Conservation (phyloP, 2,113 vertebrate species). For the Nicator chloris region DNA sequence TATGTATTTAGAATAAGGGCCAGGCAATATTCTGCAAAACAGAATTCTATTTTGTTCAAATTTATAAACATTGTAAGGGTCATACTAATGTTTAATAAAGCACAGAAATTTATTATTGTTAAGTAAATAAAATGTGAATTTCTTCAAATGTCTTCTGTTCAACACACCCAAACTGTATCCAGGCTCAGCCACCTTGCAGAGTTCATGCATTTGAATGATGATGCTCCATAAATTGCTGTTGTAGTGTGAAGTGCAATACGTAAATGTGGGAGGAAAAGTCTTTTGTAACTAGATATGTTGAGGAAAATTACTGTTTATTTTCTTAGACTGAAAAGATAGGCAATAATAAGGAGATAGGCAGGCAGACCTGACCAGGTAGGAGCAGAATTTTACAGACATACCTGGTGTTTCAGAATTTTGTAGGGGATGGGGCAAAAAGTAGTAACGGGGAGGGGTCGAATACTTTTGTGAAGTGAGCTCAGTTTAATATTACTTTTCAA, state of each 20-base stretch:
- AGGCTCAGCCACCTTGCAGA: neutral
- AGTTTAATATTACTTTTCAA: neutral
- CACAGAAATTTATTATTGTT: neutral
- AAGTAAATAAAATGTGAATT: neutral
- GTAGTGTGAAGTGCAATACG: accelerated
- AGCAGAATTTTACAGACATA: neutral
- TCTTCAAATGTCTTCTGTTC: neutral
- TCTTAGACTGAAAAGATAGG: neutral
- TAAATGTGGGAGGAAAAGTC: neutral
- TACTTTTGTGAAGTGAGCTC: neutral
- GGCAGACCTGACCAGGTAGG: neutral
- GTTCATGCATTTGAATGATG: neutral
- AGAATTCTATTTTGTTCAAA: neutral
- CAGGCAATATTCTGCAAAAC: neutral
- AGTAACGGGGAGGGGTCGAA: neutral
- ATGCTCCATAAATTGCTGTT: neutral
- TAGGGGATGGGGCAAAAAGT: neutral
- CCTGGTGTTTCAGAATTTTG: neutral
- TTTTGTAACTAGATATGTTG: neutral
- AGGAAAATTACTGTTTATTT: neutral
- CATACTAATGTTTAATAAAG: neutral
- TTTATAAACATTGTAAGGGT: neutral
- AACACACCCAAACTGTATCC: neutral
- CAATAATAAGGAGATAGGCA: neutral
- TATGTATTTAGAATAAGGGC: neutral